Conservation (phyloP, 2,888 invertebrate genomes). For the Lycocerus yunnanus region DNA sequence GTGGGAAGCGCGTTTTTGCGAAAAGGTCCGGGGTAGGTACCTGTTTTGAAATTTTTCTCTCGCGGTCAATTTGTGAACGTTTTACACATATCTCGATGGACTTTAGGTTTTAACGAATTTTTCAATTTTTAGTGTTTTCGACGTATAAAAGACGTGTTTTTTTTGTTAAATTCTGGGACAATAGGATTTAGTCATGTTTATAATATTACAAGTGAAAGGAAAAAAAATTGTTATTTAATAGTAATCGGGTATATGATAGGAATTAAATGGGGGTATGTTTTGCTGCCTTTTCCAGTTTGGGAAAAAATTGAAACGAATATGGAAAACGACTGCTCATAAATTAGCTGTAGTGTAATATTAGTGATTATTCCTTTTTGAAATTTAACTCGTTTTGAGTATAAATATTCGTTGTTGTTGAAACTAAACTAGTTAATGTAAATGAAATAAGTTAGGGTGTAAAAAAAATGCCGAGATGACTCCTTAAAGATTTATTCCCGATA, state of each 20-base stretch:
- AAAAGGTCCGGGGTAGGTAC: background rate
- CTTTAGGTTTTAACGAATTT: background rate
- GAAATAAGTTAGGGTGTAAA: background rate
- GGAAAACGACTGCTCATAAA: conserved; percentile 2
- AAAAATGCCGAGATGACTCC: conserved; percentile 8
- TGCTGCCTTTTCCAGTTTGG: background rate
- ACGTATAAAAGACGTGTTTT: background rate
- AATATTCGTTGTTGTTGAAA: conserved; percentile 3
- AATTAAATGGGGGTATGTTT: background rate
- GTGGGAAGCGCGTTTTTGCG: background rate
- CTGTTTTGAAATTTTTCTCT: background rate
- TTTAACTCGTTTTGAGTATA: conserved; percentile 8
- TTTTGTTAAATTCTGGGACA: background rate
- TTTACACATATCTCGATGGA: background rate
- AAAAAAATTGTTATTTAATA: background rate
- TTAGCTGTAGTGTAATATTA: conserved; percentile 1
- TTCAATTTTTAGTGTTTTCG: background rate
- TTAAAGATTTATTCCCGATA: conserved; percentile 1
- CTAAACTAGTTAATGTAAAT: conserved; percentile 2
- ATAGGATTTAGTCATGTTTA: background rate
- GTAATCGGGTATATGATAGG: background rate
- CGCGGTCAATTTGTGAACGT: background rate
- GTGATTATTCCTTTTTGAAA: conserved; percentile 11
- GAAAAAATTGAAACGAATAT: conserved; percentile 2
- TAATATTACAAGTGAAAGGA: background rate